These are phyloP conservation scores for Apomyelois bistriatella DNA, from an alignment of 2,888 invertebrate genomes.

Conservation along the genomic window DNA sequence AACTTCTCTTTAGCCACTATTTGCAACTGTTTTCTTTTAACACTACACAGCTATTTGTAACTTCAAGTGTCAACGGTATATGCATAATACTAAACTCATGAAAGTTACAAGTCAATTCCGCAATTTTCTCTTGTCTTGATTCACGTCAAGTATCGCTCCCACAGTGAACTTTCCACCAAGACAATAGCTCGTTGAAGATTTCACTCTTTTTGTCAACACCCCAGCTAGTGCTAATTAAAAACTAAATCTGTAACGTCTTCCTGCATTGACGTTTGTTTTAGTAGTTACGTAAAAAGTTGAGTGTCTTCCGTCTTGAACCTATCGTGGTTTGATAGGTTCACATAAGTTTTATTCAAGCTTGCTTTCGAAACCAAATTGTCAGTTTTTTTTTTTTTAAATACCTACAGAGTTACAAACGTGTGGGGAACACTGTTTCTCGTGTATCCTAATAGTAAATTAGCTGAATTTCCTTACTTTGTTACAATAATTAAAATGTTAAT, in stretches of 20 bases:
- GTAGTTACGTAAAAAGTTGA: constrained; percentile 33
- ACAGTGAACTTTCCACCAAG: constrained; percentile 64
- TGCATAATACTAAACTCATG: constrained; percentile 30
- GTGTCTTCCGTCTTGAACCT: constrained; percentile 11
- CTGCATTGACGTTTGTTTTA: constrained; percentile 37
- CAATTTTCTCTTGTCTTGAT: constrained; percentile 55
- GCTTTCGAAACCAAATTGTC: not conserved
- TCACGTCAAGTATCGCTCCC: constrained; percentile 49
- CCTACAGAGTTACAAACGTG: no score
- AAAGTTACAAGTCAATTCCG: constrained; percentile 51
- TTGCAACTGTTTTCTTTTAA: no score
- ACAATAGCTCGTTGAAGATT: constrained; percentile 71
- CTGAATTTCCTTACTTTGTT: constrained; percentile 1
- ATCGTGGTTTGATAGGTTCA: not conserved
- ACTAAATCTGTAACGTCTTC: constrained; percentile 52
- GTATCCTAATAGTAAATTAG: not conserved
- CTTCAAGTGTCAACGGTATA: constrained; percentile 13
- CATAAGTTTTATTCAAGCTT: not conserved
- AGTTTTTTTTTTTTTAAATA: no score
- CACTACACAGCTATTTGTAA: not conserved
- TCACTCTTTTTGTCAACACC: constrained; percentile 74
- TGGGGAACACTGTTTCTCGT: not conserved
- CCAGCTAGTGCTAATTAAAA: constrained; percentile 55
- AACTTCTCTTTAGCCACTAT: no score
- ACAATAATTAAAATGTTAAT: constrained; percentile 9